Base-by-base conservation (phyloP, 53 echinoderm and acorn worm species). In the Temnopleurus reevesii region DNA sequence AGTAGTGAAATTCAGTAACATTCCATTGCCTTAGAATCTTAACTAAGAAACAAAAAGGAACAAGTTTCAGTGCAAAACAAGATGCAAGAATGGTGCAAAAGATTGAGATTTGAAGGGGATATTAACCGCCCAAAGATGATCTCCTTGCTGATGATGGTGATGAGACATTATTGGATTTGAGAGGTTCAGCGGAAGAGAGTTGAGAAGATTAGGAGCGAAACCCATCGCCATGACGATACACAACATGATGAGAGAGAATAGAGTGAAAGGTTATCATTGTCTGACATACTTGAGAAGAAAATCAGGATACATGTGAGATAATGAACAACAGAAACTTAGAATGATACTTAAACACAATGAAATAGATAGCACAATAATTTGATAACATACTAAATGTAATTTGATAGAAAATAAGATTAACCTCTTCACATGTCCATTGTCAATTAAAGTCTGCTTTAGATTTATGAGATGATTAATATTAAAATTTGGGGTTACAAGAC, bases 101-200 rank as follows among this genome's bases (percentile, higher is more conserved):
- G 53, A 55, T 53, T 83, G 60, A 44, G 53, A 55, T 53, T 83
- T 83, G 33, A 26, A 83, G 54, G 53, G 19, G 34, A 46, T 87
- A 87, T 87, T 87, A 87, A 87, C 88, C 88, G 88, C 66, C 88
- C 88, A 71, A 87, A 87, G 88, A 87, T 87, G 88, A 66, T 49
- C 30, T 66, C 88, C 71, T 87, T 87, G 88, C 88, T 87, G 88
- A 12, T 46, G 65, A 6, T 66, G 12, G 63, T 29, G 58, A 36
- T 45, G 23, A 59, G 24, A 34, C 54, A 18, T n/a, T 41, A 43
- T 64, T 63, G 29, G 88, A 34, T 35, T 53, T 35, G 31, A 55
- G 51, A 55, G 35, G 21, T 35, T 83, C 56, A 29, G 55, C 44
- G 1, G 53, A 82, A 82, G 82, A 80, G 51, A 15, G 19, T 49